Evolutionary conservation across 2,113 vertebrate species (phyloP), one percentile per base, ranked within the genome.

Genomic region (Thunnus thynnus): DNA sequence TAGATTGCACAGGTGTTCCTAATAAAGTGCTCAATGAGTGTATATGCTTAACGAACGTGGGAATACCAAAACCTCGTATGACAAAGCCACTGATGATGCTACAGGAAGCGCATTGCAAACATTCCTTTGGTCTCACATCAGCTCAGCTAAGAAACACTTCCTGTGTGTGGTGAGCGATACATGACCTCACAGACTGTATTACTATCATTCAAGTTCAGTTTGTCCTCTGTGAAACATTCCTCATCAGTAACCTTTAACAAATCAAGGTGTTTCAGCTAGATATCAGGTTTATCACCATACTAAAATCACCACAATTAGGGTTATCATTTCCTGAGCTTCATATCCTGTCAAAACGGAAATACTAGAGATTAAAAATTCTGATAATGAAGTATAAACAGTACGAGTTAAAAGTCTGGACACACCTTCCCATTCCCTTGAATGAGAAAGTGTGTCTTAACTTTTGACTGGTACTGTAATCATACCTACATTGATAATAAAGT

Each of bases 61-160:
- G 27, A 30, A 50, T 0, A 30, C 50, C 50, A 55, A 46, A 73
- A 36, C 30, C 52, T 65, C 17, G 13, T 32, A 17, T 36, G 18
- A 76, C 0, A 62, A 36, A 18, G 12, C 47, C 56, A 64, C 58
- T 54, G 61, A 69, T 2, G 47, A 66, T 44, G 20, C 14, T 18
- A 67, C 66, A 69, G 72, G 80, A 88, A 78, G 17, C 72, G 44
- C 68, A 80, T 74, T 70, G 2, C 78, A 83, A 68, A 52, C 68
- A 79, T 86, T 87, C 72, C 52, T 84, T 41, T 67, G 54, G 52
- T 47, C 47, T 75, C 47, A 63, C 11, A 48, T 72, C n/a, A 78
- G 32, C 52, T 50, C 25, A 74, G 58, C 52, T 79, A 46, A 63
- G 13, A 56, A 72, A 80, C 78, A 79, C 76, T 54, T 72, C 61